Base-by-base conservation (phyloP, 2,888 invertebrate genomes). In the Tridacna crocea region DNA sequence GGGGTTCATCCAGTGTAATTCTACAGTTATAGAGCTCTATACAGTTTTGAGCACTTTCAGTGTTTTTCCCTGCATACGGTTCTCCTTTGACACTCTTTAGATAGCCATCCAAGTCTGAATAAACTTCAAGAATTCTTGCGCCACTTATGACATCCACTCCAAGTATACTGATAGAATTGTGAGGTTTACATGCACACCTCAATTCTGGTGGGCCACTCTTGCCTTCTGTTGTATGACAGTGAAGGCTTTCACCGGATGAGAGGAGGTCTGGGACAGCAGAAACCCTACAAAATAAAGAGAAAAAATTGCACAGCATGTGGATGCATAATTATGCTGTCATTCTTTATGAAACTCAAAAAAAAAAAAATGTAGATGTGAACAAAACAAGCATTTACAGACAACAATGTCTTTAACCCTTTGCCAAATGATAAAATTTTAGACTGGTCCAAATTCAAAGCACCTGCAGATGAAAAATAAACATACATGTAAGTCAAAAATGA, bases 101-200 rank as follows among this genome's bases (percentile, higher is more conserved):
- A 75, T 88, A 88, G 0, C 85, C 87, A 48, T 87, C 88, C n/a
- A 47, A 48, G 11, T 80, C 66, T 10, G 79, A 80, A 70, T 87
- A 88, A 0, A 82, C 36, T 58, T 88, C 88, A 10, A 88, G 26
- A 0, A 80, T 80, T 22, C 82, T 66, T 15, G 83, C 80, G 60
- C 85, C 87, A 72, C 84, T 87, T 24, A 83, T 72, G 15, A 88
- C 80, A 17, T 80, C 70, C 0, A 83, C 58, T 36, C 82, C 80
- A 8, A 68, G 68, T 15, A 88, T 75, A 13, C 76, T 75, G 8
- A 88, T 80, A 26, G 79, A 61, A 47, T 83, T 74, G 36, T 85
- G 75, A 19, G 85, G 83, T 55, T 84, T 88, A 75, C 87, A 87
- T 4, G 46, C 55, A 24, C 76, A 74, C 13, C 70, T 70, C n/a